These are phyloP conservation scores for Xiphydria camelus DNA, from an alignment of 2,888 invertebrate species.

Conservation along the genomic window DNA sequence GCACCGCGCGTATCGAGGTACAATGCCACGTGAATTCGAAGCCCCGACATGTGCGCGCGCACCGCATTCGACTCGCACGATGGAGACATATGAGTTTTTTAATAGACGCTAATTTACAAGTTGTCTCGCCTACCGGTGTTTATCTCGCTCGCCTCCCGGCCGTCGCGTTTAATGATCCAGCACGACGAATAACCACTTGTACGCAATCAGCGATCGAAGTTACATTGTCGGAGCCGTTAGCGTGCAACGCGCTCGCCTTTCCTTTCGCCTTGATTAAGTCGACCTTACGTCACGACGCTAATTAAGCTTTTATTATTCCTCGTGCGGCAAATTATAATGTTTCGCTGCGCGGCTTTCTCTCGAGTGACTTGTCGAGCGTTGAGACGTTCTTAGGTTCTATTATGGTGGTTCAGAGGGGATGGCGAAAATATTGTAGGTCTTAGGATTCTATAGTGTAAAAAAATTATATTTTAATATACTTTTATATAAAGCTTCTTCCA, in stretches of 20 bases:
- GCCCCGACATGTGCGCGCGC: too few species aligned
- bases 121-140: too few species aligned
- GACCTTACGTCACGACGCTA: conserved; percentile 38
- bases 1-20: too few species aligned
- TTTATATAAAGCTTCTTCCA: too few species aligned
- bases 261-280: conserved; percentile 23
- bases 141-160: neutral
- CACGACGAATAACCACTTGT: neutral
- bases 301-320: conserved; percentile 41
- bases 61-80: neutral
- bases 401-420: too few species aligned
- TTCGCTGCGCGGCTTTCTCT: neutral
- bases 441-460: too few species aligned
- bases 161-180: neutral
- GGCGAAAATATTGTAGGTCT: too few species aligned
- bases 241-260: conserved; percentile 1
- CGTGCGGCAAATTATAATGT: too few species aligned
- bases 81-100: conserved; percentile 1
- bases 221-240: neutral
- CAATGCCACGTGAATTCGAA: too few species aligned
- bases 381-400: too few species aligned
- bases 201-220: neutral
- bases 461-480: too few species aligned
- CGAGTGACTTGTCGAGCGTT: conserved; percentile 5
- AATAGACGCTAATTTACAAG: neutral